These are phyloP conservation scores for Trachelus stipa DNA, from an alignment of 2,888 invertebrate genomes.

Conservation along the genomic window DNA sequence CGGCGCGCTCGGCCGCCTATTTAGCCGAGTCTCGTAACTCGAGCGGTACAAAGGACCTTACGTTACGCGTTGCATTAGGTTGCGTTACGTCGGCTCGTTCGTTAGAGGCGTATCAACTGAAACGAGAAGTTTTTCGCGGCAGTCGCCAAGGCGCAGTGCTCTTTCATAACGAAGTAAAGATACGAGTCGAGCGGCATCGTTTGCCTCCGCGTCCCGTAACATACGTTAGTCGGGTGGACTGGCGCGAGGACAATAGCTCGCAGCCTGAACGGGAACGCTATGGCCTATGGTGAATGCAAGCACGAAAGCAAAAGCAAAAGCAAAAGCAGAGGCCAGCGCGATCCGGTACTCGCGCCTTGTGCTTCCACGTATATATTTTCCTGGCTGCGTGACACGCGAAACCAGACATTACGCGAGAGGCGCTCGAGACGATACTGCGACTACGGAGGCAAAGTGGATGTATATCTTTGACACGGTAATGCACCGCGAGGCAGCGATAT, in stretches of 20 bases:
- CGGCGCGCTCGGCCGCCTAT: not conserved
- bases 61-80: not conserved
- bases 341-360: not conserved
- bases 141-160: conserved; percentile 1
- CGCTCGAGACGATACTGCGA: not conserved
- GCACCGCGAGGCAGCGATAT: conserved; percentile 1
- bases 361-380: not conserved
- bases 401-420: not conserved
- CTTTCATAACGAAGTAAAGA: conserved; percentile 22
- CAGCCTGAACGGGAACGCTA: not conserved
- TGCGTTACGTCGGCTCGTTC: not conserved
- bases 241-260: not conserved
- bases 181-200: conserved; percentile 14
- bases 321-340: not conserved
- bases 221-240: not conserved
- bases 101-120: not conserved
- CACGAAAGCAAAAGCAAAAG: not conserved
- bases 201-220: not conserved
- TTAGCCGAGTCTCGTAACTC: not conserved
- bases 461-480: conserved; percentile 10
- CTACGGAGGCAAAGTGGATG: conserved; percentile 1
- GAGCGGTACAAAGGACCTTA: not conserved
- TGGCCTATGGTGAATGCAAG: not conserved
- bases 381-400: not conserved
- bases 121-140: not conserved